Conservation (phyloP, 1,140 invertebrate genomes). For the Drosophila pseudoobscura region DNA sequence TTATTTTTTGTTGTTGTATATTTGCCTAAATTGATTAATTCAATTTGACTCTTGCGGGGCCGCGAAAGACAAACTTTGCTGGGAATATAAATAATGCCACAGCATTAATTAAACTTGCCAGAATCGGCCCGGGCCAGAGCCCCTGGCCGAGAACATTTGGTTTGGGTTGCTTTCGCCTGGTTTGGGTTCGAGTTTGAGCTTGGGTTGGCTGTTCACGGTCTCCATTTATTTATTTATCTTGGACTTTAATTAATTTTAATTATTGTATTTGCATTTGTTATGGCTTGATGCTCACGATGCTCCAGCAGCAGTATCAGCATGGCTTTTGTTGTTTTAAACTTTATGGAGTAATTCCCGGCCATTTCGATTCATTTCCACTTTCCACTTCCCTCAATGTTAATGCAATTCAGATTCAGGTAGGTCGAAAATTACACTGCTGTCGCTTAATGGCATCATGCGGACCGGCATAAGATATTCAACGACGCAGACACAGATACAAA, state of each 20-base stretch:
- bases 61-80: slow-evolving; percentile 53
- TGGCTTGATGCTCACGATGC: neutral
- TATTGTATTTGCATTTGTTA: slow-evolving; percentile 74
- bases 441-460: slow-evolving; percentile 8
- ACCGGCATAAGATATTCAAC: neutral
- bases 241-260: slow-evolving; percentile 73
- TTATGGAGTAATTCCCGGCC: slow-evolving; percentile 15
- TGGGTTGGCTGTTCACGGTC: neutral
- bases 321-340: slow-evolving; percentile 32
- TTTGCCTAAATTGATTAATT: slow-evolving; percentile 64
- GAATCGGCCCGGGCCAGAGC: slow-evolving; percentile 8
- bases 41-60: slow-evolving; percentile 57
- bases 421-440: slow-evolving; percentile 10
- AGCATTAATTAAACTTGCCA: slow-evolving; percentile 67
- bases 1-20: slow-evolving; percentile 4
- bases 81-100: slow-evolving; percentile 69
- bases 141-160: too few species aligned
- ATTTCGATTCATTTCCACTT: neutral
- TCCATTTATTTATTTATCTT: slow-evolving; percentile 70
- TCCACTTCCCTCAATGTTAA: slow-evolving; percentile 4
- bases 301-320: too few species aligned
- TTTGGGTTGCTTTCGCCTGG: neutral
- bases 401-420: slow-evolving; percentile 17
- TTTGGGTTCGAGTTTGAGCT: neutral
- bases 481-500: neutral